Base-by-base conservation (phyloP, 1,140 invertebrate species). In the Pantala flavescens region DNA sequence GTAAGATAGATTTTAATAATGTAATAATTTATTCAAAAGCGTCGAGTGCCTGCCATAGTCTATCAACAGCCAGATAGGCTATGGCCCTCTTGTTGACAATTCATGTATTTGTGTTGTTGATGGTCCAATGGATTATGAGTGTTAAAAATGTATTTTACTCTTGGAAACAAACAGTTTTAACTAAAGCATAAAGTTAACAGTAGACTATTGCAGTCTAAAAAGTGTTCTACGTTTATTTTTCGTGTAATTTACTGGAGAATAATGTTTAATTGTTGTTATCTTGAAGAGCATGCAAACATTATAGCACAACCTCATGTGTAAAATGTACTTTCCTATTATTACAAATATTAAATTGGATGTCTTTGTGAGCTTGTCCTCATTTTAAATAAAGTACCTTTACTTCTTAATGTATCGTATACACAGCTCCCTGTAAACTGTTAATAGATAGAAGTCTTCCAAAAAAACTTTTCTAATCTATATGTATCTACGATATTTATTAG, bases 41-140 rank as follows among this genome's bases (percentile, higher is more conserved):
- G 49, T 21, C 12, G 49, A 63, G 49, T 63, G 49, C 49, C 49
- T 63, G 49, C 49, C 49, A 63, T 63, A 63, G 49, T 63, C 49
- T 63, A 63, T 63, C 49, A 63, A 63, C 49, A 63, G 49, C 49
- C 49, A 63, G 49, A 63, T 63, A 63, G 49, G 49, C 49, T 63
- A 63, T 63, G 49, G 49, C 49, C 14, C 14, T 21, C 49, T 63
- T 63, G 49, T 63, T 63, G 49, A 63, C 49, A 14, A 16, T 63
- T 63, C 16, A 63, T 63, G 49, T 63, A 16, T 63, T 21, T 63
- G 49, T 63, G 49, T 63, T 63, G 49, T 63, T 63, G 49, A 21
- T 63, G 49, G 49, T 63, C 49, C 49, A 63, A 63, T 63, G 49
- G 49, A 19, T 63, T 63, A 63, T 63, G 16, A 63, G 12, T 63